These are phyloP conservation scores for Holothuria leucospilota DNA, from an alignment of 53 echinoderm and acorn worm genomes.

Conservation along the genomic window DNA sequence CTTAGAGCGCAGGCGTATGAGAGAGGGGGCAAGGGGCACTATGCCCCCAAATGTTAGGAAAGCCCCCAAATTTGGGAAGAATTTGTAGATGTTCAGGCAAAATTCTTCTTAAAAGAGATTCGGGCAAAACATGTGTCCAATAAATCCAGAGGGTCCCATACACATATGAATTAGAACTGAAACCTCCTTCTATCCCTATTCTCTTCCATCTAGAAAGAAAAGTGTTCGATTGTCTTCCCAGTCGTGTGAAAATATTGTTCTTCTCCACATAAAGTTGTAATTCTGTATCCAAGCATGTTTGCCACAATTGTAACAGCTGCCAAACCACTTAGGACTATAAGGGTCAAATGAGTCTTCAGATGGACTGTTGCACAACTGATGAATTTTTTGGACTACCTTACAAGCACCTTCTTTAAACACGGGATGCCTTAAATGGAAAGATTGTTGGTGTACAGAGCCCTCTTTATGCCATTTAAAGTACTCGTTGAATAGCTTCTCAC, in stretches of 20 bases:
- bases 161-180: too few relatives aligned
- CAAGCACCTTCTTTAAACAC: neutral
- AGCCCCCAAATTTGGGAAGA: too few relatives aligned
- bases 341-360: neutral
- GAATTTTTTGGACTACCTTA: neutral
- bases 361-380: too few relatives aligned
- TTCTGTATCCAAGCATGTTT: conserved; percentile 1
- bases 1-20: too few relatives aligned
- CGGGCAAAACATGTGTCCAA: too few relatives aligned
- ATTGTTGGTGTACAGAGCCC: neutral
- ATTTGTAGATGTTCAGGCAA: too few relatives aligned
- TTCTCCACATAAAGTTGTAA: conserved; percentile 17
- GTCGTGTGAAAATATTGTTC: conserved; percentile 2
- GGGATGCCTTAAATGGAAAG: neutral
- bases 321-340: conserved; percentile 17
- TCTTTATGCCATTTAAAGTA: conserved; percentile 8
- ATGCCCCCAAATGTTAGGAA: too few relatives aligned
- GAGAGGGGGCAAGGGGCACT: too few relatives aligned
- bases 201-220: neutral
- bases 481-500: neutral
- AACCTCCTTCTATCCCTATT: too few relatives aligned
- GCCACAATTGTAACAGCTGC: conserved; percentile 30
- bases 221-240: conserved; percentile 31
- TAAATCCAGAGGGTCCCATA: too few relatives aligned
- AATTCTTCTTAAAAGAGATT: too few relatives aligned